Evolutionary conservation across 2,888 invertebrate genomes (phyloP).

Genomic region (Merodon equestris): DNA sequence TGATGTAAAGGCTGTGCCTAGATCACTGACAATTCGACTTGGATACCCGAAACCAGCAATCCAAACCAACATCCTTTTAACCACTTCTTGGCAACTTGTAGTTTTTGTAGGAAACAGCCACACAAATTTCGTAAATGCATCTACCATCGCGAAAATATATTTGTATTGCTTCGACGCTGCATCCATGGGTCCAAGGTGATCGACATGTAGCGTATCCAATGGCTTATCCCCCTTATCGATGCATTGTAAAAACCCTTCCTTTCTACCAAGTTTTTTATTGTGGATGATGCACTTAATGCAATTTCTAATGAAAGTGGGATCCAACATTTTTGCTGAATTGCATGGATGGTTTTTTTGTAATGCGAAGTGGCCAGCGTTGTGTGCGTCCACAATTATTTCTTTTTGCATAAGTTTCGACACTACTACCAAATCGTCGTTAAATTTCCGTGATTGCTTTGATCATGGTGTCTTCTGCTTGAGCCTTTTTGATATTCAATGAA

Average conservation of each 20-base stretch:
- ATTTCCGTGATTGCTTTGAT: not conserved
- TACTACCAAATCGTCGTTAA: not conserved
- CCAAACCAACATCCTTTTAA: not conserved
- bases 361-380: not conserved
- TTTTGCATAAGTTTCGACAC: not conserved
- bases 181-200: too few species aligned
- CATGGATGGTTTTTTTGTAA: too few species aligned
- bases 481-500: not conserved
- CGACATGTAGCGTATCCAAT: too few species aligned
- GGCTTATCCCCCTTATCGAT: too few species aligned
- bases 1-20: not conserved
- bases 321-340: not conserved
- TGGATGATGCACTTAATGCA: not conserved
- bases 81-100: not conserved
- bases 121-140: too few species aligned
- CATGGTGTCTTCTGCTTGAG: not conserved
- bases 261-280: too few species aligned
- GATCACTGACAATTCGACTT: not conserved
- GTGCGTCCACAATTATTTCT: not conserved
- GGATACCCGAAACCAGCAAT: conserved; percentile 1
- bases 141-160: not conserved
- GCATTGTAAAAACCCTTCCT: too few species aligned
- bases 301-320: not conserved
- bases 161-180: too few species aligned
- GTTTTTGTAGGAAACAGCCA: too few species aligned